Evolutionary conservation across 2,113 vertebrate species (phyloP).

Genomic region (Calypte anna): DNA sequence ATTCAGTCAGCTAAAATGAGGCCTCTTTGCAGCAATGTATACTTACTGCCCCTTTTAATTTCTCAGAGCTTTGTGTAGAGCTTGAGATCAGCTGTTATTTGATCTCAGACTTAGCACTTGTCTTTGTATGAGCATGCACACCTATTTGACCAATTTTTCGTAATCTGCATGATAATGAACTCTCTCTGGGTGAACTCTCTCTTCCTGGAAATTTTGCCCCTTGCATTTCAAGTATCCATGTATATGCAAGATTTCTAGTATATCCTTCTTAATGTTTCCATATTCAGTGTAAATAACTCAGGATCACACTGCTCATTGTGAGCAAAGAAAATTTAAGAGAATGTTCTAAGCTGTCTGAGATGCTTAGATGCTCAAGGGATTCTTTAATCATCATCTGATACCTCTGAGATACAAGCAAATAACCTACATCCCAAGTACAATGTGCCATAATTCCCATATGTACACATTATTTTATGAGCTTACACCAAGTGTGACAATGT

Average conservation of each 20-base stretch:
- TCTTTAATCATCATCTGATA: background rate
- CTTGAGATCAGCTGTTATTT: background rate
- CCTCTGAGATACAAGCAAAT: constrained; percentile 30
- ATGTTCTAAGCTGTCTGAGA: background rate
- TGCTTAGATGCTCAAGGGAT: constrained; percentile 5
- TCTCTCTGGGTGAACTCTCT: background rate
- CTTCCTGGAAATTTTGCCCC: background rate
- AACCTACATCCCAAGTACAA: constrained; percentile 45
- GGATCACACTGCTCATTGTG: background rate
- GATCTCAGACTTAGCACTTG: background rate
- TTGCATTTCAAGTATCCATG: background rate
- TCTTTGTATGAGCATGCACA: background rate
- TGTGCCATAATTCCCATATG: background rate
- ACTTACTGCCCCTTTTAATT: background rate
- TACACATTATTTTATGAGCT: constrained; percentile 41
- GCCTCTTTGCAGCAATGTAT: background rate
- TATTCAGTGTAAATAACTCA: constrained; percentile 34
- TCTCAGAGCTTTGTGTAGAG: background rate
- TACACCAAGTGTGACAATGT: constrained; percentile 50
- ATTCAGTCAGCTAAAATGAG: background rate
- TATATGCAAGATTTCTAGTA: background rate
- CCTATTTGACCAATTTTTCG: background rate
- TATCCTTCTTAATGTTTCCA: background rate
- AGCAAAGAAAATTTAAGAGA: background rate
- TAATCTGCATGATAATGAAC: background rate